Conservation (phyloP, 2,797 vertebrate species). For the Yasuhikotakia modesta region DNA sequence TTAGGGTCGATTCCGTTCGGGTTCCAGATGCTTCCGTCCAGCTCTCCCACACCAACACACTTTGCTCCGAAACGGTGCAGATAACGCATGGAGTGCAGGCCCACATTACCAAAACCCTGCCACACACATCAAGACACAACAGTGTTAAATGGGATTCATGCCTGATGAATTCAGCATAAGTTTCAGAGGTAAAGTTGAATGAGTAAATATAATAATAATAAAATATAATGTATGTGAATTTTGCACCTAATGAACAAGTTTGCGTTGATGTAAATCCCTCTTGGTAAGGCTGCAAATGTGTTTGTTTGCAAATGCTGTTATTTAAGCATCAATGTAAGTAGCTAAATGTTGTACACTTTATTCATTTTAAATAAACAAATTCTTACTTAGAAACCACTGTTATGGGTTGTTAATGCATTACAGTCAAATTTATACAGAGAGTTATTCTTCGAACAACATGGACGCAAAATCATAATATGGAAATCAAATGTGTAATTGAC, state of each 20-base stretch:
- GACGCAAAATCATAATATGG: background rate
- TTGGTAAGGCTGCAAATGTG: too few relatives aligned
- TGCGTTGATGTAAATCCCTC: too few relatives aligned
- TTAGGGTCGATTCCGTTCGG: conserved; percentile 92
- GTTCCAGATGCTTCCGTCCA: conserved; percentile 93
- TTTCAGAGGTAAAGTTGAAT: background rate
- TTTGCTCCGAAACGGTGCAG: conserved; percentile 92
- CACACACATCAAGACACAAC: background rate
- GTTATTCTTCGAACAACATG: background rate
- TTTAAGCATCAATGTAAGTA: background rate
- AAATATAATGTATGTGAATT: too few relatives aligned
- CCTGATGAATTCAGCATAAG: background rate
- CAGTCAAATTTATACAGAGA: too few relatives aligned
- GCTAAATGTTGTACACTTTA: background rate
- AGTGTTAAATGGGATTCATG: background rate
- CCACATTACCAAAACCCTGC: conserved; percentile 95
- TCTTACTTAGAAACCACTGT: too few relatives aligned
- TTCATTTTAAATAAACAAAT: background rate
- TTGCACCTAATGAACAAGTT: too few relatives aligned
- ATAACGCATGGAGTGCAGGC: conserved; percentile 94
- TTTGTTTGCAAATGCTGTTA: too few relatives aligned
- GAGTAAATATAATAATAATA: background rate
- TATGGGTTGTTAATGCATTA: too few relatives aligned
- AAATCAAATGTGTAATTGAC: background rate
- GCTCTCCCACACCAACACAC: conserved; percentile 88